Conservation (phyloP, 1,140 invertebrate species). For the Drosophila lini region DNA sequence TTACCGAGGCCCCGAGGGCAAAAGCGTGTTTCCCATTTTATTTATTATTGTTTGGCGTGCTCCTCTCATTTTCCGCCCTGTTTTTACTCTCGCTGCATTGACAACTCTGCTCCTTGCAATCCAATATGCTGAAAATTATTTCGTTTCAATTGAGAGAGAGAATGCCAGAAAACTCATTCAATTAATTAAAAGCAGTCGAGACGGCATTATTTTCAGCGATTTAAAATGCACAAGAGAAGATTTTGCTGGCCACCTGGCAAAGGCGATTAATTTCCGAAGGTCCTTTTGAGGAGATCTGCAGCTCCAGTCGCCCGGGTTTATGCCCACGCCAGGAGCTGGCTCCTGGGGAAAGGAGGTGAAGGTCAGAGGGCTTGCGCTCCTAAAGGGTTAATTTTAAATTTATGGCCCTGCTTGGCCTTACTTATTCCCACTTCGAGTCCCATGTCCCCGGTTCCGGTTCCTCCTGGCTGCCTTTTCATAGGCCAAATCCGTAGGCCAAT, state of each 20-base stretch:
- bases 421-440: constrained; percentile 29
- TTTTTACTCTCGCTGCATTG: constrained; percentile 32
- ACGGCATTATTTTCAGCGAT: constrained; percentile 36
- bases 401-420: constrained; percentile 65
- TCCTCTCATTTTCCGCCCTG: constrained; percentile 1
- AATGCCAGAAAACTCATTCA: constrained; percentile 34
- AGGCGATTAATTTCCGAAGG: constrained; percentile 43
- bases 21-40: constrained; percentile 60
- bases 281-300: constrained; percentile 22
- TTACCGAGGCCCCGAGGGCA: constrained; percentile 24
- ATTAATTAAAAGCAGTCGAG: constrained; percentile 49
- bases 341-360: constrained; percentile 30
- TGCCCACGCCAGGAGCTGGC: constrained; percentile 5
- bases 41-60: constrained; percentile 66
- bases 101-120: constrained; percentile 41
- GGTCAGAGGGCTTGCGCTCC: constrained; percentile 66
- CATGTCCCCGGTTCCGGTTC: not conserved
- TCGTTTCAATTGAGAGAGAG: constrained; percentile 40
- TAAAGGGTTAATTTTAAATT: constrained; percentile 83
- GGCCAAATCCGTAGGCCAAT: constrained; percentile 56
- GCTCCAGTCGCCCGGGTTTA: constrained; percentile 14
- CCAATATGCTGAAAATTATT: constrained; percentile 58
- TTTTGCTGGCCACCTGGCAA: constrained; percentile 29
- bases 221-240: constrained; percentile 34
- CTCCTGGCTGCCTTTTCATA: constrained; percentile 12